Base-by-base conservation (phyloP, 2,888 invertebrate species). In the Neria commutata region DNA sequence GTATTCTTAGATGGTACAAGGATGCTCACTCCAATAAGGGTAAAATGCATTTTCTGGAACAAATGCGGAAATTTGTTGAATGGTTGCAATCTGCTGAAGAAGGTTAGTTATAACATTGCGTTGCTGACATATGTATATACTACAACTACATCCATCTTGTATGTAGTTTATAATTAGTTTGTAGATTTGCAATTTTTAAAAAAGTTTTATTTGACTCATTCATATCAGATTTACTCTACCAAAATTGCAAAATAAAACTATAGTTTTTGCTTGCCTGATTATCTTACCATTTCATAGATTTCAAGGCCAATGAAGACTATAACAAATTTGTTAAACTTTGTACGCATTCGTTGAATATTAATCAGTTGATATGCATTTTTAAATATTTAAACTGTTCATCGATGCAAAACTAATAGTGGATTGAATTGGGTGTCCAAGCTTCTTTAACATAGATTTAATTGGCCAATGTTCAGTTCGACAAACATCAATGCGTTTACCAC, bases 11-110 rank as follows among this genome's bases (percentile, higher is more conserved):
- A 84, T 98, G 98, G 97, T 97, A 94, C 85, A 93, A 93, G 82
- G 95, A 95, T 72, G 89, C 91, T 69, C 95, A 94, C 85, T 93
- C 93, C 69, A 85, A 88, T 72, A 98, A 97, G 85, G 98, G 98
- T 72, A 97, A 97, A 86, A 91, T 94, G 87, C 92, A 96, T 86
- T 98, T 98, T 87, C 89, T 97, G 73, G 96, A 96, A 79, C 97
- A 98, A 86, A 97, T 96, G 94, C 95, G 94, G 84, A 92, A 93
- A 84, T 97, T 98, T 81, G 89, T 97, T 54, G 97, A 98, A 83
- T 98, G 97, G 97, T 86, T 98, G 67, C 93, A 97, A 83, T 96
- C 90, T 83, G 97, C 98, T 60, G 97, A 98, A 83, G 96, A 97
- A 81, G 87, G 87, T 87, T 62, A 53, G 74, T 52, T 24, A 10